A percentile compares a stretch with the other conserved stretches of the same genome.
Evolutionary conservation across 1,140 invertebrate genomes (phyloP).

Genomic region (Bicyclus anynana): DNA sequence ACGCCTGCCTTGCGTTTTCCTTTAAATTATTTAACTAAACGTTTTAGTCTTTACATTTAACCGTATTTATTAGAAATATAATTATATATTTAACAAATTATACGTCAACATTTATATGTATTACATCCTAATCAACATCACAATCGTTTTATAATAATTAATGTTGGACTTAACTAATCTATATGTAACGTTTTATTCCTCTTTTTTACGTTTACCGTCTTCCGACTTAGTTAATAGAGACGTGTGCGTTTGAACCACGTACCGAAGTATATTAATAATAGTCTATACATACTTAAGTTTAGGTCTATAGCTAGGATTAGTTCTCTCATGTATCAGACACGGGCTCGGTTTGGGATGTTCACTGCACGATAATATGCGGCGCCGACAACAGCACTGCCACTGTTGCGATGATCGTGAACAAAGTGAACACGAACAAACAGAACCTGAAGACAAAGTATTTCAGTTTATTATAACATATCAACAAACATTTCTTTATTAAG

Average conservation of each 20-base stretch:
- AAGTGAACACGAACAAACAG: constrained; percentile 97
- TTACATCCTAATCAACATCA: constrained; percentile 70
- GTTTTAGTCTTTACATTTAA: constrained; percentile 46
- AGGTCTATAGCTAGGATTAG: constrained; percentile 54
- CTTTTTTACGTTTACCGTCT: constrained; percentile 58
- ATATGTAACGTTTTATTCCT: constrained; percentile 40
- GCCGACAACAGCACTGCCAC: constrained; percentile 95
- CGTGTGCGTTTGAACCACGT: constrained; percentile 70
- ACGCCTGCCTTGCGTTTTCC: constrained; percentile 8
- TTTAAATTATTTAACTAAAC: constrained; percentile 38
- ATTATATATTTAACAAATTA: constrained; percentile 71
- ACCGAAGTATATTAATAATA: constrained; percentile 32
- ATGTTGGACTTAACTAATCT: constrained; percentile 58
- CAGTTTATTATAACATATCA: neutral
- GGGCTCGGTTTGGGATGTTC: constrained; percentile 57
- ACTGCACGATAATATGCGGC: constrained; percentile 97
- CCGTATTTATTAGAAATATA: constrained; percentile 54
- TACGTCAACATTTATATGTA: constrained; percentile 65
- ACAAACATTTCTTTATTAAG: too few species aligned
- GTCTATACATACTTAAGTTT: constrained; percentile 51
- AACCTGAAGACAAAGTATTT: constrained; percentile 79
- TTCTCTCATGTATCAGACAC: constrained; percentile 55
- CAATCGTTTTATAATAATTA: constrained; percentile 59
- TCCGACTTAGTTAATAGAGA: constrained; percentile 56
- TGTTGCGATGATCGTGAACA: constrained; percentile 97